Base-by-base conservation (phyloP, 2,113 vertebrate species). In the Myanophis thanlyinensis region DNA sequence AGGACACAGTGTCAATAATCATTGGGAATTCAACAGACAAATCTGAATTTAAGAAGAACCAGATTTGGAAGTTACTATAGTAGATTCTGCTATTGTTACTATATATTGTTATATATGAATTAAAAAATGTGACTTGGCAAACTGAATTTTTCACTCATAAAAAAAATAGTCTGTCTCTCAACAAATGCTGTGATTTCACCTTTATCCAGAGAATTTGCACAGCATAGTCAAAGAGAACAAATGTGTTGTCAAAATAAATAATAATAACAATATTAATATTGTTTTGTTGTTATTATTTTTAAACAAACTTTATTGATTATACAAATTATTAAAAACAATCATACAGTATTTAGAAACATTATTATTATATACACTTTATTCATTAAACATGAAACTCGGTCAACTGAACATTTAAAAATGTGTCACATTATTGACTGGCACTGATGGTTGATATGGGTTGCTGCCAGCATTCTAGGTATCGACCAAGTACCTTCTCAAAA, bases 201-300 rank as follows among this genome's bases (percentile, higher is more conserved):
- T 88, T 88, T 92, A 73, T 88, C 86, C 52, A 52, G 23, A 25
- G 25, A 15, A 88, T 35, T 88, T 92, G 25, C 86, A 94, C 90
- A 62, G 53, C 92, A 84, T 59, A 94, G 92, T 93, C 94, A 96
- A 94, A 94, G 93, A 91, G 93, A 92, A 91, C 94, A 94, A 95
- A 94, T 80, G 87, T 92, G 91, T 90, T 94, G 95, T 96, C 92
- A 95, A 95, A 97, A 94, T 95, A 95, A 97, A 96, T 53, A n/a
- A n/a, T n/a, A n/a, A n/a, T n/a, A n/a, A n/a, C n/a, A n/a, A n/a
- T n/a, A n/a, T n/a, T n/a, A n/a, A n/a, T n/a, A n/a, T n/a, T n/a
- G n/a, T n/a, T n/a, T n/a, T n/a, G n/a, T n/a, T n/a, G n/a, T n/a
- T n/a, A n/a, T n/a, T n/a, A n/a, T n/a, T n/a, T n/a, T n/a, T n/a